Conservation (phyloP, 1,140 invertebrate species). For the Calliphora vicina region DNA sequence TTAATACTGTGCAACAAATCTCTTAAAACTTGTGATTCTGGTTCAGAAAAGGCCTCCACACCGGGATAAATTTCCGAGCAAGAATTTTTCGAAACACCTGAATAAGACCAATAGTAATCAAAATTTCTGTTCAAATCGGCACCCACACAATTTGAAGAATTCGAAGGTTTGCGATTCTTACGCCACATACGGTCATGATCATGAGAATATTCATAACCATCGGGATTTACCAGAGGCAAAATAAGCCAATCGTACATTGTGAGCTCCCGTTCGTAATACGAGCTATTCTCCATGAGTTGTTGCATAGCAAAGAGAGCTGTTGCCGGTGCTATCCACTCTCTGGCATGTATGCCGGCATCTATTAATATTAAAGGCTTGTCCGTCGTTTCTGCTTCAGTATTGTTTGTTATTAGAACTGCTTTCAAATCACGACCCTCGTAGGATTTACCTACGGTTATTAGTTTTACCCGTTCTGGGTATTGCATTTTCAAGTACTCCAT, state of each 20-base stretch:
- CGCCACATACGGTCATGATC: constrained; percentile 65
- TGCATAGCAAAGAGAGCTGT: constrained; percentile 71
- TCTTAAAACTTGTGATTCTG: constrained; percentile 68
- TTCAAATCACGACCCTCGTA: constrained; percentile 66
- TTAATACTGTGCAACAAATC: constrained; percentile 65
- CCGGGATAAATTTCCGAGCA: constrained; percentile 77
- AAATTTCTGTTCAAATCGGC: constrained; percentile 75
- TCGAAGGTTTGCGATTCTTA: constrained; percentile 62
- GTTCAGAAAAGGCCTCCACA: constrained; percentile 73
- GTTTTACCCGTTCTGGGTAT: constrained; percentile 62
- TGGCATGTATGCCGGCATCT: constrained; percentile 70
- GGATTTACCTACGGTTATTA: constrained; percentile 64
- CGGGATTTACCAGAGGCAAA: constrained; percentile 67
- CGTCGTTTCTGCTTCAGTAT: constrained; percentile 48
- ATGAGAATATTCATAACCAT: constrained; percentile 63
- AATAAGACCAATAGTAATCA: constrained; percentile 71
- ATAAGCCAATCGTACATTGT: constrained; percentile 70
- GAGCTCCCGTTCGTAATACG: constrained; percentile 62
- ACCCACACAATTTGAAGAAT: constrained; percentile 65
- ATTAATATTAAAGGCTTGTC: constrained; percentile 66
- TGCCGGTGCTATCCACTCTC: constrained; percentile 77
- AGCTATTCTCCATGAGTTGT: constrained; percentile 68
- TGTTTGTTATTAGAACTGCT: constrained; percentile 66
- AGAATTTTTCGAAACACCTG: constrained; percentile 71
- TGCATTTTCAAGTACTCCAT: constrained; percentile 63